phyloP scores from a whole-genome alignment of 2,888 invertebrate species.

The Euzetes globulus region DNA sequence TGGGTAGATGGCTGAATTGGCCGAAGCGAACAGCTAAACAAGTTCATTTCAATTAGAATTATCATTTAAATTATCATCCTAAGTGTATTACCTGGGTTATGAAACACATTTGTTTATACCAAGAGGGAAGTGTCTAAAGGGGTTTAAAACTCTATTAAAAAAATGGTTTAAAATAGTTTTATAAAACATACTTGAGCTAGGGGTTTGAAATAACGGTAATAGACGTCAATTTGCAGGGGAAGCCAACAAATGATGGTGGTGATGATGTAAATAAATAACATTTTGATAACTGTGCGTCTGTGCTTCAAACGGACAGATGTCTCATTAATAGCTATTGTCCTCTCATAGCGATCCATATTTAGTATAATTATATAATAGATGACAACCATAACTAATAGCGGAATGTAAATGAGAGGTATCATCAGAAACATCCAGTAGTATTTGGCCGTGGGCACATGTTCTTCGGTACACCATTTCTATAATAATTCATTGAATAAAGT shows the following conservation, averaged over 20 bases:
- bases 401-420: conserved; percentile 67
- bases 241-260: conserved; percentile 62
- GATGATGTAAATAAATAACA: conserved; percentile 61
- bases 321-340: conserved; percentile 37
- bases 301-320: conserved; percentile 39
- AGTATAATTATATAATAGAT: conserved; percentile 65
- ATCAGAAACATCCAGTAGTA: conserved; percentile 72
- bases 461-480: conserved; percentile 63
- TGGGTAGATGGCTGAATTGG: conserved; percentile 59
- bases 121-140: neutral
- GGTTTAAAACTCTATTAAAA: neutral
- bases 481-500: too few species aligned
- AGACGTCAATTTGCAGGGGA: conserved; percentile 57
- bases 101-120: conserved; percentile 18
- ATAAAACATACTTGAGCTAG: neutral
- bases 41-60: conserved; percentile 11
- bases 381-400: conserved; percentile 63
- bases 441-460: conserved; percentile 53
- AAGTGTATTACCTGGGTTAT: conserved; percentile 17
- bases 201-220: conserved; percentile 18
- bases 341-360: conserved; percentile 51
- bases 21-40: conserved; percentile 38
- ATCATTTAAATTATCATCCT: too few species aligned
- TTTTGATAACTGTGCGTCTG: conserved; percentile 55
- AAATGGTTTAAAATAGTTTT: neutral